These are phyloP conservation scores for Ictalurus punctatus DNA, from an alignment of 2,113 vertebrate species.

Conservation along the genomic window DNA sequence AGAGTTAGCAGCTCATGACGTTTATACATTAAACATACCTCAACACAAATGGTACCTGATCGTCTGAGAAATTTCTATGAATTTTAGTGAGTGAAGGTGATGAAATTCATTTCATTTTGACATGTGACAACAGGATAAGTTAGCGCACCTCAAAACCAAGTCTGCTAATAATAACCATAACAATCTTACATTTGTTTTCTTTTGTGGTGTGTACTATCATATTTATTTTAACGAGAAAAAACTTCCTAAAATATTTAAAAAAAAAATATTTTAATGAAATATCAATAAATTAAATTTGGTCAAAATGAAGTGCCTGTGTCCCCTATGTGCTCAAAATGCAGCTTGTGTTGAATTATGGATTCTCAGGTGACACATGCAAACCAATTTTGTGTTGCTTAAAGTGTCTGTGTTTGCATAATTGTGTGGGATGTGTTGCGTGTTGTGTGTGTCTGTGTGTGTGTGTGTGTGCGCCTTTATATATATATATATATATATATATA, in stretches of 20 bases:
- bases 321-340: background rate
- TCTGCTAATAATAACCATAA: background rate
- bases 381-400: background rate
- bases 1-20: background rate
- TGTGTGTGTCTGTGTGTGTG: no score
- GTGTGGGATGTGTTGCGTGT: background rate
- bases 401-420: conserved; percentile 1
- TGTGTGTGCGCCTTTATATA: no score
- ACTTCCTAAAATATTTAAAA: no score
- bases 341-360: background rate
- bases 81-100: background rate
- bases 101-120: background rate
- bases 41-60: background rate
- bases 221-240: background rate
- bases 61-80: background rate
- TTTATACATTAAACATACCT: background rate
- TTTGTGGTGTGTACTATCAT: background rate
- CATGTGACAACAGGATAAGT: background rate
- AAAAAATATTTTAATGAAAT: no score
- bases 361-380: background rate
- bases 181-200: background rate
- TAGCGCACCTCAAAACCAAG: background rate
- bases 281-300: no score
- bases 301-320: background rate
- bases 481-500: no score